Conservation (phyloP, 2,888 invertebrate species). For the Lathronympha strigana region DNA sequence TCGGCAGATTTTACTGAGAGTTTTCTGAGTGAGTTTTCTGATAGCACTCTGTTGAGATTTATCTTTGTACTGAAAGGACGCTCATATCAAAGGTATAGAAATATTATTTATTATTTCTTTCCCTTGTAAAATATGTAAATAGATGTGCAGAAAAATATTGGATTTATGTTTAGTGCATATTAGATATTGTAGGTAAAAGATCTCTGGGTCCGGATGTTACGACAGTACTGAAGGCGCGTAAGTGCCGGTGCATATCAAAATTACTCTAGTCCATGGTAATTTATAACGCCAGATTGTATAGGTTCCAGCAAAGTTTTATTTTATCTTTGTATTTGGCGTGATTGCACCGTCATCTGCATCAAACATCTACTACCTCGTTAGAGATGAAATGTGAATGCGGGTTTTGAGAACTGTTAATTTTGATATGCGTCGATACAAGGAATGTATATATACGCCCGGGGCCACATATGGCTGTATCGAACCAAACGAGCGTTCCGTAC, state of each 20-base stretch:
- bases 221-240: slow-evolving; percentile 43
- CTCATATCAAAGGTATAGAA: slow-evolving; percentile 81
- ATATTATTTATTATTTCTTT: slow-evolving; percentile 76
- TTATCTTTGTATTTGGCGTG: too few species aligned
- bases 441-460: background rate
- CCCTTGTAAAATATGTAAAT: slow-evolving; percentile 82
- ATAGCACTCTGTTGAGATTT: slow-evolving; percentile 60
- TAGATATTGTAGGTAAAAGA: slow-evolving; percentile 63
- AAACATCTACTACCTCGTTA: too few species aligned
- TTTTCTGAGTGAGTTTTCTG: slow-evolving; percentile 52
- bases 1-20: slow-evolving; percentile 55
- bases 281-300: too few species aligned
- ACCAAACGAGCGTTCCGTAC: slow-evolving; percentile 3
- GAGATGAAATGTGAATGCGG: too few species aligned
- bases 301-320: too few species aligned
- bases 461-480: background rate
- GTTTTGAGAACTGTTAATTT: background rate
- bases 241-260: background rate
- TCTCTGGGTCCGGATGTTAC: slow-evolving; percentile 57
- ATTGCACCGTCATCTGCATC: too few species aligned
- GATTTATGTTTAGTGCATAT: slow-evolving; percentile 66
- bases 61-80: slow-evolving; percentile 67
- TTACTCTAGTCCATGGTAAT: background rate
- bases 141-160: slow-evolving; percentile 67
- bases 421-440: background rate